phyloP scores from a whole-genome alignment of 2,113 vertebrate genomes.

The Lynx canadensis region DNA sequence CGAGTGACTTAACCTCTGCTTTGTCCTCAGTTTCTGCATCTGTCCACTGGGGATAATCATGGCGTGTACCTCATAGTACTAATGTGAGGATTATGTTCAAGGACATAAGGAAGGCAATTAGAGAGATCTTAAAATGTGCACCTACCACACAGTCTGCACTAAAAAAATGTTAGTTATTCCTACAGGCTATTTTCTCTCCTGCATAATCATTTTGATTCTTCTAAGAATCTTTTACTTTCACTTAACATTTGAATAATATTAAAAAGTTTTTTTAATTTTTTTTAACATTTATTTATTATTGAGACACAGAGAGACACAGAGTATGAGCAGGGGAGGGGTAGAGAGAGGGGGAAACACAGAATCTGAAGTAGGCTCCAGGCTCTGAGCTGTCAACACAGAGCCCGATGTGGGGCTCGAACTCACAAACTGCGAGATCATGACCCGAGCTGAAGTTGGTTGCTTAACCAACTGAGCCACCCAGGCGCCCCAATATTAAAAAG shows the following conservation, averaged over 20 bases:
- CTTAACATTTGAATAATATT: slow-evolving; percentile 29
- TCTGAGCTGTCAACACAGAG: too few relatives aligned
- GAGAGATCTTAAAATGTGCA: neutral
- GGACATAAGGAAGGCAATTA: neutral
- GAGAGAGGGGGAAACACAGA: too few relatives aligned
- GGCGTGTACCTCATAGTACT: neutral
- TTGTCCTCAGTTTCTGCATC: neutral
- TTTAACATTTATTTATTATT: too few relatives aligned
- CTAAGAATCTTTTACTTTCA: slow-evolving; percentile 1
- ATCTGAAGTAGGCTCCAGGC: too few relatives aligned
- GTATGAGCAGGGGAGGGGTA: too few relatives aligned
- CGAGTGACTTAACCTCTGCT: neutral
- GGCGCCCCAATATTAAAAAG: too few relatives aligned
- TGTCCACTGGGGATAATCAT: neutral
- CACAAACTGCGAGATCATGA: too few relatives aligned
- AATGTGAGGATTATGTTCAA: neutral
- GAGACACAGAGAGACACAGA: too few relatives aligned
- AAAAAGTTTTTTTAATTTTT: neutral
- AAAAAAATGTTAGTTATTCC: neutral
- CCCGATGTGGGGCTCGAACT: too few relatives aligned
- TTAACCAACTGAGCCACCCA: too few relatives aligned
- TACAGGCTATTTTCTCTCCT: neutral
- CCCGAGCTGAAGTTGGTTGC: too few relatives aligned
- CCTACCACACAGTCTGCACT: neutral
- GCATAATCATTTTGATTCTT: neutral